Percentiles rank a stretch among this genome's conserved stretches.
phyloP scores from a whole-genome alignment of 1,140 invertebrate species.

The Brevipalpus yothersi region DNA sequence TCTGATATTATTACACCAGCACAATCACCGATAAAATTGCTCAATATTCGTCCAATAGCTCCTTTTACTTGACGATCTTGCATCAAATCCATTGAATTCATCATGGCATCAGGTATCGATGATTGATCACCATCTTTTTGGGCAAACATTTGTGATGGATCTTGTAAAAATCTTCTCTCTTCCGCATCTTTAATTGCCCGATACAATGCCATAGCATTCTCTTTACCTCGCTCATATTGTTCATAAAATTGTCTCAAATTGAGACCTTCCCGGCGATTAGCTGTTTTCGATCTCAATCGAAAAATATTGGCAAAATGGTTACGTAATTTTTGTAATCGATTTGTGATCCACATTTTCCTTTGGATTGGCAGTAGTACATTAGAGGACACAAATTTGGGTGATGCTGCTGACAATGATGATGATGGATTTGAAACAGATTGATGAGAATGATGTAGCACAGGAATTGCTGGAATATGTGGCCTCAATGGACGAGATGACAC shows the following conservation, averaged over 20 bases:
- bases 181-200: not conserved
- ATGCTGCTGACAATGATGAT: no score
- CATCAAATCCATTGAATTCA: no score
- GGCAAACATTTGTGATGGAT: not conserved
- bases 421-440: no score
- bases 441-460: no score
- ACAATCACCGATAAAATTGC: not conserved
- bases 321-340: no score
- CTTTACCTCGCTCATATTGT: not conserved
- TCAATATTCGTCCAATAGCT: not conserved
- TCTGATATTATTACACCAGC: not conserved
- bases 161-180: not conserved
- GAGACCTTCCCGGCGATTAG: not conserved
- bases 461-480: no score
- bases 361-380: no score
- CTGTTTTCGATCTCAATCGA: no score
- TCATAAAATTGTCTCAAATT: not conserved
- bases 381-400: no score
- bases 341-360: no score
- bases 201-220: not conserved
- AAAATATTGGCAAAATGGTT: no score
- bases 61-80: not conserved
- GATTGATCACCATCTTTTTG: not conserved
- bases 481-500: no score
- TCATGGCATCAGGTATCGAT: not conserved